Percentiles rank a stretch among this genome's conserved stretches.
These are phyloP conservation scores for Poeciliopsis paucimaculata DNA, from an alignment of 2,797 vertebrate species.

Conservation along the genomic window DNA sequence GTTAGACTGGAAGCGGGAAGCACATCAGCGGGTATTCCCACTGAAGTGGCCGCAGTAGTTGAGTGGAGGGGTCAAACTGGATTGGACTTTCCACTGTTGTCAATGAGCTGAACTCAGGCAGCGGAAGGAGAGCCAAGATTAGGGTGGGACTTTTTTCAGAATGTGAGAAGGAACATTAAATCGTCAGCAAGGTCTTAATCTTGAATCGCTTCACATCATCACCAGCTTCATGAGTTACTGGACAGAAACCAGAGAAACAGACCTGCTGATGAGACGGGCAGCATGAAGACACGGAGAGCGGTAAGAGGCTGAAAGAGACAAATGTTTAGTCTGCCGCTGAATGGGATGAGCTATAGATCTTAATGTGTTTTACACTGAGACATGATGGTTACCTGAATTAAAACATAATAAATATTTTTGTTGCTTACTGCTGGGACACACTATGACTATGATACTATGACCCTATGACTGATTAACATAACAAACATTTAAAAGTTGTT, in stretches of 20 bases:
- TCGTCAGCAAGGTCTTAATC: slow-evolving; percentile 21
- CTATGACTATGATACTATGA: too few relatives aligned
- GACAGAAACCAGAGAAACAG: slow-evolving; percentile 28
- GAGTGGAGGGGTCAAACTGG: slow-evolving; percentile 48
- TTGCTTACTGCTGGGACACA: background rate
- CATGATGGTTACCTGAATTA: background rate
- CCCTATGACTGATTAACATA: background rate
- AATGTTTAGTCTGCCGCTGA: background rate
- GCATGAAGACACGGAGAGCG: slow-evolving; percentile 36
- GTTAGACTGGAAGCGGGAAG: slow-evolving; percentile 20
- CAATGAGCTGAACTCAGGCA: background rate
- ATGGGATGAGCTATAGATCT: background rate
- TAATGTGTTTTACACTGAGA: background rate
- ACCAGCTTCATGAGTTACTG: slow-evolving; percentile 20
- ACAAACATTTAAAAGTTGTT: background rate
- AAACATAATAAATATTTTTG: background rate
- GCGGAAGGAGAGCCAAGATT: background rate
- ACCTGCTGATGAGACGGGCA: slow-evolving; percentile 44
- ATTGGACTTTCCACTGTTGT: slow-evolving; percentile 59
- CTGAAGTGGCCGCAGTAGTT: slow-evolving; percentile 27
- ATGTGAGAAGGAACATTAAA: slow-evolving; percentile 36
- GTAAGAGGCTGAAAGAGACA: slow-evolving; percentile 35
- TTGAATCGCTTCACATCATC: slow-evolving; percentile 22
- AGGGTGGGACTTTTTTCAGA: slow-evolving; percentile 23
- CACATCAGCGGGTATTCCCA: slow-evolving; percentile 19